Evolutionary conservation across 2,113 vertebrate species (phyloP), one percentile per base, ranked within the genome.

Genomic region (Paratilapia polleni): DNA sequence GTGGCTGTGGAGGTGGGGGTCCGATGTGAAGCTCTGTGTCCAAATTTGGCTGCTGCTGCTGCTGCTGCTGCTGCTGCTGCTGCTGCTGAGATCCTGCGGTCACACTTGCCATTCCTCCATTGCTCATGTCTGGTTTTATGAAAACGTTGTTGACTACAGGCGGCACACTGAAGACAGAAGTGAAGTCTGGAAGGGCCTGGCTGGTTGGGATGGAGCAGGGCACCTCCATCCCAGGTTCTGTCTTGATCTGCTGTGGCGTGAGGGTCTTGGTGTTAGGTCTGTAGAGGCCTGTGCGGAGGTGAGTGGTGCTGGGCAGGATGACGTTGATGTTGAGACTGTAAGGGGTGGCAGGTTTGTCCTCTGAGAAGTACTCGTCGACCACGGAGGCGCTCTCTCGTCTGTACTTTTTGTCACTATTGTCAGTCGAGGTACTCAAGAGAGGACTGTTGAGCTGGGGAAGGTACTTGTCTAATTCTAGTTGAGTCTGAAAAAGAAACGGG

Each of bases 321-420:
- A 98, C 82, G 2, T 98, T 98, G 94, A 98, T 98, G 95, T 98
- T 98, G n/a, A 98, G 95, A 28, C 97, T 98, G 95, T 97, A 98
- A 0, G 97, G 97, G 0, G 95, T 4, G 0, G 2, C 0, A 0
- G 95, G 92, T 77, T 97, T 97, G 78, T 98, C 97, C 0, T 96
- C 95, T 1, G 97, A 96, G 91, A 98, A 98, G 90, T 96, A 98
- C 90, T 98, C 97, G 0, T 98, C 97, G 47, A 98, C 97, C 74
- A 98, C 97, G 0, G 97, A 98, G 61, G 97, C 97, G 0, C 97
- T 97, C 63, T 98, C 97, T 15, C 97, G 94, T 1, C 97, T 92
- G 91, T 97, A 97, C 83, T 97, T 98, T 93, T 94, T 97, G 92
- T 97, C 97, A 0, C 41, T 61, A n/a, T 84, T 8, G 20, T 3